Base-by-base conservation (phyloP, 2,888 invertebrate species). In the Pollenia griseotomentosa region DNA sequence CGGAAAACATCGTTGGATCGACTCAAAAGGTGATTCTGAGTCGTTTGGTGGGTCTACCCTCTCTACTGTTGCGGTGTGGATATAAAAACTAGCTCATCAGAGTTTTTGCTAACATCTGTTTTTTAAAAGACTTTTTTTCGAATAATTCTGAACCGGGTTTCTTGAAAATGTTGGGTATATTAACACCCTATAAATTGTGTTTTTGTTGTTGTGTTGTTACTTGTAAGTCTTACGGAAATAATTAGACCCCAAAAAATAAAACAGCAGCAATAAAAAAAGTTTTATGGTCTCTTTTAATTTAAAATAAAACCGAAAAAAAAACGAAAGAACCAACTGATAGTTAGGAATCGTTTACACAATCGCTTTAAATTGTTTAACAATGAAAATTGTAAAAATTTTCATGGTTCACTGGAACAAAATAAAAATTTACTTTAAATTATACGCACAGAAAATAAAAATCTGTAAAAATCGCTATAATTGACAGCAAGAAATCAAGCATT, bases 401-500 rank as follows among this genome's bases (percentile, higher is more conserved):
- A 68, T 80, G 80, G 63, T 68, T 80, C 70, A 85, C 53, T 79
- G 48, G 40, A 65, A 57, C 19, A 63, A 77, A 71, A 61, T 59
- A 68, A 68, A 82, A 82, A 48, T 82, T 79, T 86, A 83, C 55
- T 61, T 82, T 82, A 10, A 55, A 74, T 46, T 46, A 44, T 12
- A 9, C 6, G 51, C 8, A 66, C 19, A 65, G 12, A 77, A 12
- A 74, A 80, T 53, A 33, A 73, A 78, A 83, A 83, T 83, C 78
- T 79, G 66, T 61, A 65, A 83, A 33, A 78, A 79, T 70, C 48
- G 40, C 61, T 61, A 83, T 74, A 86, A 86, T 86, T 79, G 79
- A 74, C 57, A 83, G 55, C 46, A 65, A 77, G 65, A 74, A 83
- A 83, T 83, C 90, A 74, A 82, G 51, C 57, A 75, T 77, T 85